phyloP scores from a whole-genome alignment of 2,797 vertebrate genomes.

The Cetoscarus ocellatus region DNA sequence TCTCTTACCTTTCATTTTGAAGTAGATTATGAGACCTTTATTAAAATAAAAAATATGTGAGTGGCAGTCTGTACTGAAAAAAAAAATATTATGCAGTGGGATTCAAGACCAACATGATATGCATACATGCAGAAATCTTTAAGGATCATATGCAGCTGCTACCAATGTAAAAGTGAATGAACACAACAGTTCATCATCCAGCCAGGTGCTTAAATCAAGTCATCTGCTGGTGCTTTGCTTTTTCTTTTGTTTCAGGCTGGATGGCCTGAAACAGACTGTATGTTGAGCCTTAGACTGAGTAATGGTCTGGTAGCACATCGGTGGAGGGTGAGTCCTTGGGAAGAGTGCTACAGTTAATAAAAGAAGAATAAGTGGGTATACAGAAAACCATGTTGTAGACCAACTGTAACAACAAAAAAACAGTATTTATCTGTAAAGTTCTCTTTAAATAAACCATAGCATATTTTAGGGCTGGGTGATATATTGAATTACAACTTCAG shows the following conservation, averaged over 20 bases:
- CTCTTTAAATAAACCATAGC: too few relatives aligned
- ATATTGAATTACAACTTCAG: too few relatives aligned
- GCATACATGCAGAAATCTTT: not conserved
- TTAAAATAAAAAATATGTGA: not conserved
- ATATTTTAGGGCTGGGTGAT: too few relatives aligned
- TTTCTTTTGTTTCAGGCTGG: not conserved
- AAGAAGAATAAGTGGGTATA: too few relatives aligned
- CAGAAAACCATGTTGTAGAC: too few relatives aligned
- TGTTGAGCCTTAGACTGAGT: constrained; percentile 62
- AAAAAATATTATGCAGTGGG: not conserved
- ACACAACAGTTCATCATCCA: constrained; percentile 45
- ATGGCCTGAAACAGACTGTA: constrained; percentile 51
- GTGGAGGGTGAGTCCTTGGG: constrained; percentile 33
- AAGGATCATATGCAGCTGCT: constrained; percentile 25
- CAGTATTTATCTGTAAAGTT: too few relatives aligned
- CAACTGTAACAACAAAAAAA: too few relatives aligned
- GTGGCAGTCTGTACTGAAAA: not conserved
- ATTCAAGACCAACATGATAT: constrained; percentile 1
- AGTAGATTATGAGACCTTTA: constrained; percentile 9
- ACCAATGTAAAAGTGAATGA: constrained; percentile 29
- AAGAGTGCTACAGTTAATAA: constrained; percentile 5
- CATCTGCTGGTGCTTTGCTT: constrained; percentile 23
- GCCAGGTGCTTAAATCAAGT: constrained; percentile 36
- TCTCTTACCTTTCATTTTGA: constrained; percentile 4
- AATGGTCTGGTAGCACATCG: constrained; percentile 48